Conservation (phyloP, 2,113 vertebrate genomes). For the Elephas maximus region DNA sequence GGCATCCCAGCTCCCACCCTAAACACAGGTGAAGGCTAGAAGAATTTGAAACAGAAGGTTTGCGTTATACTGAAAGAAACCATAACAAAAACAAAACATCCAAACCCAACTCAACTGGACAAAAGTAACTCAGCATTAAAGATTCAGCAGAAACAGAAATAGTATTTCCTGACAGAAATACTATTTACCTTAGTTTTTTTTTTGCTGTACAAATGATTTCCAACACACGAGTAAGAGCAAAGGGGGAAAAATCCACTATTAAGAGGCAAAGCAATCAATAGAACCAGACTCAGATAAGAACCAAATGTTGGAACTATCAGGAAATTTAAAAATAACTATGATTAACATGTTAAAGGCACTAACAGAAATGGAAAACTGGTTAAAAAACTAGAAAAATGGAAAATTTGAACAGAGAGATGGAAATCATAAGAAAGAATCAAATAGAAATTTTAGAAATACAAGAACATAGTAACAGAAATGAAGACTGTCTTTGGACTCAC, state of each 20-base stretch:
- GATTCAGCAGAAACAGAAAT: not conserved
- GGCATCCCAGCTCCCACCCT: not conserved
- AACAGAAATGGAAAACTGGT: not conserved
- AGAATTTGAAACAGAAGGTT: not conserved
- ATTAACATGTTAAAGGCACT: not conserved
- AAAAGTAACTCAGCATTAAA: not conserved
- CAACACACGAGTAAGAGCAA: not conserved
- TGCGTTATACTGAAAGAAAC: not conserved
- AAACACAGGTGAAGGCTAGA: not conserved
- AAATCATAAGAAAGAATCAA: not conserved
- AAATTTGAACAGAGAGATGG: slow-evolving; percentile 3
- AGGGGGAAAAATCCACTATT: not conserved
- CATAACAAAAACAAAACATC: not conserved
- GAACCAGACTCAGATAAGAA: not conserved
- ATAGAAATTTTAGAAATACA: too few relatives aligned
- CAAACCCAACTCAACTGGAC: not conserved
- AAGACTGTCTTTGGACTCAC: not conserved
- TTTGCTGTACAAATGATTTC: not conserved
- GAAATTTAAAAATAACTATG: not conserved
- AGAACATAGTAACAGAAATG: not conserved
- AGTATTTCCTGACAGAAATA: not conserved
- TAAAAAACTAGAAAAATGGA: not conserved
- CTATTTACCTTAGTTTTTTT: not conserved
- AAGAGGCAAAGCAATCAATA: not conserved
- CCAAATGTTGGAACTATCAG: not conserved